Conservation (phyloP, 2,113 vertebrate species). For the Triplophysa tibetana region DNA sequence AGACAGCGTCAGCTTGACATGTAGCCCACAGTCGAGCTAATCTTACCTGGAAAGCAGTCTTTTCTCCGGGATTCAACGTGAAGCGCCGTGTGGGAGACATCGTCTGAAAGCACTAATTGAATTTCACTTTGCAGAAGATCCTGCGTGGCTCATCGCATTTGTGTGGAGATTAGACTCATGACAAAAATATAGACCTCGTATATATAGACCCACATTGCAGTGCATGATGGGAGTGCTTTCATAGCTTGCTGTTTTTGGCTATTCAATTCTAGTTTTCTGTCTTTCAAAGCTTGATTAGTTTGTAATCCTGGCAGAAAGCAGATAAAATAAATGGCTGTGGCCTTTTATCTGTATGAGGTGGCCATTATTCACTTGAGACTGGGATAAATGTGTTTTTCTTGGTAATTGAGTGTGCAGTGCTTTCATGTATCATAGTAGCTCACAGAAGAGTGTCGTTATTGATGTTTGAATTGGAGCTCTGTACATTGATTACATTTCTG, state of each 20-base stretch:
- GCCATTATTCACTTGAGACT: constrained; percentile 23
- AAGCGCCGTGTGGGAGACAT: constrained; percentile 27
- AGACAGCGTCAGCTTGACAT: constrained; percentile 23
- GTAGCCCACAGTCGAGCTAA: constrained; percentile 20
- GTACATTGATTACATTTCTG: constrained; percentile 57
- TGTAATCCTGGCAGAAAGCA: constrained; percentile 15
- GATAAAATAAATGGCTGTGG: not conserved
- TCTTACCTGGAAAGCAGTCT: constrained; percentile 26
- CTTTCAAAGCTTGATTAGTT: not conserved
- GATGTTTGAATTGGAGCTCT: constrained; percentile 48
- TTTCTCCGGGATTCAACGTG: constrained; percentile 28
- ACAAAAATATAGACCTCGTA: not conserved
- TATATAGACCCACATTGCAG: not conserved
- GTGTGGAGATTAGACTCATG: constrained; percentile 11
- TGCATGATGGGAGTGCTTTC: not conserved
- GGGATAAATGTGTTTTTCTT: constrained; percentile 5
- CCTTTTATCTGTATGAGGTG: constrained; percentile 2
- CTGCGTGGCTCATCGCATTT: constrained; percentile 2
- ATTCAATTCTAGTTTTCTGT: not conserved
- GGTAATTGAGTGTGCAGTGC: constrained; percentile 30
- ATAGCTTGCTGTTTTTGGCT: not conserved
- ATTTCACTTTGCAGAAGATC: constrained; percentile 35
- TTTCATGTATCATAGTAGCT: constrained; percentile 41
- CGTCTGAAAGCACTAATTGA: constrained; percentile 44
- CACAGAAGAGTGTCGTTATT: constrained; percentile 41